These are phyloP conservation scores for Glyphotaelius pellucidus DNA, from an alignment of 2,888 invertebrate species.

Conservation along the genomic window DNA sequence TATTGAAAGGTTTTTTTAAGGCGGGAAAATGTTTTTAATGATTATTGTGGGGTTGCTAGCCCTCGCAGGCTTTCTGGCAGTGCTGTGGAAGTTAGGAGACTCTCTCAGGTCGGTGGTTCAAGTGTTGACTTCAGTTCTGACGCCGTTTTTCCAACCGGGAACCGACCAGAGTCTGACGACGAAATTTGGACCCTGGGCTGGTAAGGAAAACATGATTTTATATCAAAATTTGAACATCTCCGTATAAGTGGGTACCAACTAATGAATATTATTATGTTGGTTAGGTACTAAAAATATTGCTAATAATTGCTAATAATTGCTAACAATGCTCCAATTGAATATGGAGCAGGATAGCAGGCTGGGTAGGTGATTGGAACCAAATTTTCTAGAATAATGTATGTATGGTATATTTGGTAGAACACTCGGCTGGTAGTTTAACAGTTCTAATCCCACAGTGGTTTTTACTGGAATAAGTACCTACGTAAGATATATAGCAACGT, in stretches of 20 bases:
- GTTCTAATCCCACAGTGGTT: neutral
- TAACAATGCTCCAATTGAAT: no score
- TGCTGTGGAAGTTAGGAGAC: constrained; percentile 77
- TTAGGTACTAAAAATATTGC: neutral
- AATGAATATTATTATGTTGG: neutral
- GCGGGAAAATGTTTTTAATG: constrained; percentile 29
- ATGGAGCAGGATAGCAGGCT: neutral
- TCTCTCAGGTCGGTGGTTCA: constrained; percentile 80
- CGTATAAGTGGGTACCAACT: neutral
- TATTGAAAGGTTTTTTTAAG: neutral
- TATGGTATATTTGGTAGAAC: no score
- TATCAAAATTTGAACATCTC: neutral
- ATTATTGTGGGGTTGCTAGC: constrained; percentile 69
- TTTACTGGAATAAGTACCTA: neutral
- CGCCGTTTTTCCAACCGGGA: constrained; percentile 82
- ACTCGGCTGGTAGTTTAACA: no score
- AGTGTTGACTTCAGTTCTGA: constrained; percentile 79
- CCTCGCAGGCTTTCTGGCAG: constrained; percentile 75
- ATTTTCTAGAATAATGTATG: no score
- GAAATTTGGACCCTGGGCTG: constrained; percentile 92
- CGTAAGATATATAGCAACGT: neutral
- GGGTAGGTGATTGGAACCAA: no score
- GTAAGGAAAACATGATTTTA: constrained; percentile 76
- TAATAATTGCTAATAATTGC: no score
- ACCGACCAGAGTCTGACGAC: constrained; percentile 79